Base-by-base conservation (phyloP, 2,888 invertebrate genomes). In the Gastrophysa polygoni region DNA sequence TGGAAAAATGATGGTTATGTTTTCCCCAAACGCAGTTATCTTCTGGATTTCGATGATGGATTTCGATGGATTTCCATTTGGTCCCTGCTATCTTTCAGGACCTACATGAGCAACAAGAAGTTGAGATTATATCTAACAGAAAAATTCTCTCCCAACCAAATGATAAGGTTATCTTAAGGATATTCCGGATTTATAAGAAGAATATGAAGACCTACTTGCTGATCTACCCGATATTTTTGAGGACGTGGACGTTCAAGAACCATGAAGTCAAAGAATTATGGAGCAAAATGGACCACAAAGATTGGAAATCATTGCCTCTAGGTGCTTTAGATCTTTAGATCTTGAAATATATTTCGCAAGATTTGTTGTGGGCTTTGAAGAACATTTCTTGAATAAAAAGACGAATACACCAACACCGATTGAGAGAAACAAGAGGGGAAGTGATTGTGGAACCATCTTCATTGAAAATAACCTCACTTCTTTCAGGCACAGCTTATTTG, bases 401-500 rank as follows among this genome's bases (percentile, higher is more conserved):
- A 32, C 3, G 14, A 38, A 14, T n/a, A 14, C 2, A 16, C 2
- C 16, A n/a, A 14, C 17, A 21, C 16, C 32, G 18, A 29, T 10
- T 6, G 14, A 24, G 43, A 43, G 16, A 24, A 18, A 24, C 24
- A 24, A 24, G 7, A 24, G 24, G 24, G 3, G 24, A 24, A n/a
- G n/a, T n/a, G n/a, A n/a, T n/a, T n/a, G n/a, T n/a, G n/a, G n/a
- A n/a, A n/a, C n/a, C n/a, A n/a, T 24, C 3, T 5, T 24, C 7
- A 7, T 24, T 24, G 24, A 24, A 5, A 24, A 24, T 24, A 5
- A 24, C 7, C 3, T 24, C 3, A 24, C 20, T 18, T 46, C 7
- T 54, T 54, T 5, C 54, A 54, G 54, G 52, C n/a, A 21, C 4
- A 11, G 11, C 17, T 16, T 54, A 10, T 44, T 54, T n/a, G n/a